Conservation (phyloP, 30 jellyfish, hydroid and myxozoan genomes). For the Turritopsis rubra region DNA sequence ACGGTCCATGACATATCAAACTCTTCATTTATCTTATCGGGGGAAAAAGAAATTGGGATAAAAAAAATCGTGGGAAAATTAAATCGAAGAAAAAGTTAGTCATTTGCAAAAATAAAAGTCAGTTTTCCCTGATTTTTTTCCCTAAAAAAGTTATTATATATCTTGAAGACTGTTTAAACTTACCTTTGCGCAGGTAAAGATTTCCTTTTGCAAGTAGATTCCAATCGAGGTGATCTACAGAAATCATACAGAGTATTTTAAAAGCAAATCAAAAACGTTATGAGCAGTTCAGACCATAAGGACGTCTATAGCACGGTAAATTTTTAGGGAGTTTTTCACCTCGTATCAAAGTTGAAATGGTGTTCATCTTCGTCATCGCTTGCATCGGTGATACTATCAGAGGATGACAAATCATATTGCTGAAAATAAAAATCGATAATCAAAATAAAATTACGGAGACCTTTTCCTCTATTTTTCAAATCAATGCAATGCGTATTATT, state of each 20-base stretch:
- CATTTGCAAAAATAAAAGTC: neutral
- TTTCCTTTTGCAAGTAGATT: slow-evolving; percentile 10
- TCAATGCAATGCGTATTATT: neutral
- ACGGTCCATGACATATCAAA: no score
- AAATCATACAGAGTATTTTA: neutral
- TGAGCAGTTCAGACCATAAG: neutral
- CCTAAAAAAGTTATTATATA: neutral
- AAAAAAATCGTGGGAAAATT: no score
- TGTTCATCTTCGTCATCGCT: slow-evolving; percentile 9
- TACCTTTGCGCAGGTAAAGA: slow-evolving; percentile 19
- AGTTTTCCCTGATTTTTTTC: neutral
- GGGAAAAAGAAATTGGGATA: no score
- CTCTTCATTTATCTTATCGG: no score
- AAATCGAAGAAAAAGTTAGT: no score
- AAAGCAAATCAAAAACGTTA: neutral
- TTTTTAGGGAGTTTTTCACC: neutral
- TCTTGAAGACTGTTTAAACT: neutral
- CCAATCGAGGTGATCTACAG: neutral
- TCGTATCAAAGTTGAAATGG: neutral
- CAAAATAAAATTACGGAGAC: no score
- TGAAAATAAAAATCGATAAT: neutral
- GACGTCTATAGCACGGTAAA: neutral
- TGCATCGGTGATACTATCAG: slow-evolving; percentile 27
- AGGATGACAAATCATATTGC: slow-evolving; percentile 60
- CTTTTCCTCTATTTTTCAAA: neutral